Base-by-base conservation (phyloP, 2,113 vertebrate species). In the Ia io region DNA sequence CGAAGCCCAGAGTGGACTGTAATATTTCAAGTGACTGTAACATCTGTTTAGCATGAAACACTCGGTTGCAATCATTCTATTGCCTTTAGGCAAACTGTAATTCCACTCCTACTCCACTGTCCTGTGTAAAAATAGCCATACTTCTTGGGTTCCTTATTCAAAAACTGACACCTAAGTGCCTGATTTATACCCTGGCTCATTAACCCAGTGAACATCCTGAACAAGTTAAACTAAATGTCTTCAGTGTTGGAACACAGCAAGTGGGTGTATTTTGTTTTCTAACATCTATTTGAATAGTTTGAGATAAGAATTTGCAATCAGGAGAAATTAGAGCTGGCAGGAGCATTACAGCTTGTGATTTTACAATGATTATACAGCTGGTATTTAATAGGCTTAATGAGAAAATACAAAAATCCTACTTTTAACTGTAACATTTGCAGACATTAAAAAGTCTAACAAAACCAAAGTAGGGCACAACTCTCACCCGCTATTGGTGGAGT, bases 41-140 rank as follows among this genome's bases (percentile, higher is more conserved):
- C 28, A 84, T 77, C 65, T 90, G 71, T 74, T 95, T 78, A 91
- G 80, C 12, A 84, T 32, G 28, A 80, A 85, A 97, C 80, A 84
- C 63, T 74, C 20, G 90, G 44, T 37, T 69, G 30, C 44, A 95
- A 84, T 80, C 70, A 90, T 67, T 8, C 63, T 85, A n/a, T 51
- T 90, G 65, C 74, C 30, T 4, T 83, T 83, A 40, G 74, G 85
- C 73, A 89, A 51, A 77, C 10, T 90, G 23, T 74, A 92, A 95
- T 85, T 95, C 63, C 56, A 76, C 77, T 79, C 35, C 65, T 92
- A 37, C 13, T 47, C 69, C 89, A 84, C 67, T 73, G 6, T 78
- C 35, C 23, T 82, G 6, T 10, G 9, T 69, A 83, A 53, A 94
- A 93, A 88, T 30, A 94, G 5, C 10, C 53, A 67, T 18, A 42